phyloP scores from a whole-genome alignment of 2,113 vertebrate genomes.

The Equus quagga region DNA sequence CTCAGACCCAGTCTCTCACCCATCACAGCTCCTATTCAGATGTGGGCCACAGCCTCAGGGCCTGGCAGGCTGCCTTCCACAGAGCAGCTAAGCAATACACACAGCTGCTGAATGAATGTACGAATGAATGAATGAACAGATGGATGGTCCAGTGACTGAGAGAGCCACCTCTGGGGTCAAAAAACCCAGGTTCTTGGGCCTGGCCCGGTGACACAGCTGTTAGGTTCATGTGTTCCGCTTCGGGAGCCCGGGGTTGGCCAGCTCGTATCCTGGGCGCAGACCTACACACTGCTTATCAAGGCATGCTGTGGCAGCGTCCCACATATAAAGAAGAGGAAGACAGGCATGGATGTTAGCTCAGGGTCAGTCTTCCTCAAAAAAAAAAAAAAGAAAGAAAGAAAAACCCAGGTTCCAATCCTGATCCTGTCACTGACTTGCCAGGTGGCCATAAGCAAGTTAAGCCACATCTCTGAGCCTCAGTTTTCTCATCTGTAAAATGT shows the following conservation, averaged over 20 bases:
- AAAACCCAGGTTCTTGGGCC: neutral
- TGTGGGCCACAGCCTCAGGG: too few relatives aligned
- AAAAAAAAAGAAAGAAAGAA: neutral
- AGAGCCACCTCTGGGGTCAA: neutral
- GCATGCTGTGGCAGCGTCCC: too few relatives aligned
- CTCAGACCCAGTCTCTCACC: neutral
- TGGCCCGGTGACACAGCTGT: too few relatives aligned
- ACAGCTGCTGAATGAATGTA: neutral
- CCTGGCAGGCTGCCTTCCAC: neutral
- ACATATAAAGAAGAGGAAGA: too few relatives aligned
- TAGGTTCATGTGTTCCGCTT: too few relatives aligned
- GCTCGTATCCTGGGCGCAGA: too few relatives aligned
- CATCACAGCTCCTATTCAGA: neutral
- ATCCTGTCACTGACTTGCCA: neutral
- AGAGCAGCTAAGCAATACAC: rapidly evolving
- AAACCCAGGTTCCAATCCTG: neutral
- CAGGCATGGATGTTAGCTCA: too few relatives aligned
- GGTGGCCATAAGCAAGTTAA: neutral
- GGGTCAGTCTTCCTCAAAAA: too few relatives aligned
- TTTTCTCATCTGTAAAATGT: neutral
- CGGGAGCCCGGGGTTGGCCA: too few relatives aligned
- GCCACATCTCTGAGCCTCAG: neutral
- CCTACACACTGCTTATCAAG: too few relatives aligned
- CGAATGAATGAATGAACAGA: neutral
- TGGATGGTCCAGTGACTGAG: neutral